Conservation (phyloP, 2,888 invertebrate species). For the Furcula furcula region DNA sequence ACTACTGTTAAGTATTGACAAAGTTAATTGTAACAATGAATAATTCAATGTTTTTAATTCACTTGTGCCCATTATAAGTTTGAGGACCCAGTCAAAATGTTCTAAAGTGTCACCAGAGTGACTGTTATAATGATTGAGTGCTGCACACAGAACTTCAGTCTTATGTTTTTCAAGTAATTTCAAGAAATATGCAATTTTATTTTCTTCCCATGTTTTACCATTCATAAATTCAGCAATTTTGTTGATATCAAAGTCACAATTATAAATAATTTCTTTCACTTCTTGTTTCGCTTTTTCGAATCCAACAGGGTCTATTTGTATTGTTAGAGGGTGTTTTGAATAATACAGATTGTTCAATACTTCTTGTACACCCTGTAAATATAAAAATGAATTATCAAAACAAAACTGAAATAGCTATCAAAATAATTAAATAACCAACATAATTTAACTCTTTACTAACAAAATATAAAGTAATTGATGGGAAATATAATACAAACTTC, state of each 20-base stretch:
- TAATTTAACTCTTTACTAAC: too few species aligned
- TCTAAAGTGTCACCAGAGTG: slow-evolving; percentile 43
- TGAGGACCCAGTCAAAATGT: slow-evolving; percentile 56
- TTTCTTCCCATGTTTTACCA: slow-evolving; percentile 33
- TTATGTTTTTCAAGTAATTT: slow-evolving; percentile 36
- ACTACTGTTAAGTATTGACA: slow-evolving; percentile 39
- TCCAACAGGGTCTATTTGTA: slow-evolving; percentile 14
- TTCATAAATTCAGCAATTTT: slow-evolving; percentile 22
- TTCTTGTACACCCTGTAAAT: slow-evolving; percentile 40
- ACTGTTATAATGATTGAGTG: slow-evolving; percentile 45
- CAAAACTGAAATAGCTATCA: too few species aligned
- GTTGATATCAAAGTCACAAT: slow-evolving; percentile 36
- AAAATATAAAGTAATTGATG: too few species aligned
- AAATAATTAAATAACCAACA: too few species aligned
- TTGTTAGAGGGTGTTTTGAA: slow-evolving; percentile 6
- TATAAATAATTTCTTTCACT: slow-evolving; percentile 35
- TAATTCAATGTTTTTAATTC: slow-evolving; percentile 52
- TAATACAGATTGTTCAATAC: slow-evolving; percentile 38
- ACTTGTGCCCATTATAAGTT: slow-evolving; percentile 57
- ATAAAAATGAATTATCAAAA: too few species aligned
- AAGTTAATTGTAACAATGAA: slow-evolving; percentile 49
- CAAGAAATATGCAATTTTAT: slow-evolving; percentile 33
- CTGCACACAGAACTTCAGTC: slow-evolving; percentile 38
- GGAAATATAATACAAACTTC: too few species aligned
- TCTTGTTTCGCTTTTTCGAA: slow-evolving; percentile 37